Evolutionary conservation across 2,888 invertebrate species (phyloP).

Genomic region (Nephrotoma appendiculata): DNA sequence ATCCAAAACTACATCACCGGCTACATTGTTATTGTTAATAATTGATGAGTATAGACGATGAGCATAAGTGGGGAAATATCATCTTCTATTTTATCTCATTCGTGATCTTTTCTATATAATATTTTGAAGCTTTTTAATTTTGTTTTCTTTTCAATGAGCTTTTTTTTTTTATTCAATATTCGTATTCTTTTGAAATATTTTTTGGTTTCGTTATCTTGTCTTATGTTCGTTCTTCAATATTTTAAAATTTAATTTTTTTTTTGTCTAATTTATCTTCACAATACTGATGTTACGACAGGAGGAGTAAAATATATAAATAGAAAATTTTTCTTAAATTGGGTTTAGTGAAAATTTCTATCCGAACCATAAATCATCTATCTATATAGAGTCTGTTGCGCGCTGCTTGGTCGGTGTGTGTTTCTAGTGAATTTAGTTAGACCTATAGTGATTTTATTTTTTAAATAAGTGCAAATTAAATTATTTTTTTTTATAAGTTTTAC

Average conservation of each 20-base stretch:
- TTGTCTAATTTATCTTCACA: background rate
- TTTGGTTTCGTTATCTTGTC: background rate
- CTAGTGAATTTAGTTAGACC: background rate
- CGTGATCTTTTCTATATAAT: background rate
- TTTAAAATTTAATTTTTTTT: background rate
- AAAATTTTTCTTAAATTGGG: background rate
- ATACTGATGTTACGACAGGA: background rate
- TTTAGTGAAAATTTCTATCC: background rate
- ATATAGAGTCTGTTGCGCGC: background rate
- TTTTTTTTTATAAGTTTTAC: background rate
- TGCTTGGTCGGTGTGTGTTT: background rate
- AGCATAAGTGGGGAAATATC: background rate
- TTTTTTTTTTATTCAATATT: background rate
- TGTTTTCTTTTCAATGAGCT: background rate
- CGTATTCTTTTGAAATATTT: background rate
- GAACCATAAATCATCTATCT: background rate
- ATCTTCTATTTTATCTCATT: background rate
- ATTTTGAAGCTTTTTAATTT: background rate
- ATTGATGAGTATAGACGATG: background rate
- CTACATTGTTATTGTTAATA: background rate
- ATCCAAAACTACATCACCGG: background rate
- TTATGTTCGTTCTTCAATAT: background rate
- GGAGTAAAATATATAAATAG: background rate
- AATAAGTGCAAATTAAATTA: background rate
- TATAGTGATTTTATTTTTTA: no score